Conservation (phyloP, 2,113 vertebrate species). For the Dinomys branickii region DNA sequence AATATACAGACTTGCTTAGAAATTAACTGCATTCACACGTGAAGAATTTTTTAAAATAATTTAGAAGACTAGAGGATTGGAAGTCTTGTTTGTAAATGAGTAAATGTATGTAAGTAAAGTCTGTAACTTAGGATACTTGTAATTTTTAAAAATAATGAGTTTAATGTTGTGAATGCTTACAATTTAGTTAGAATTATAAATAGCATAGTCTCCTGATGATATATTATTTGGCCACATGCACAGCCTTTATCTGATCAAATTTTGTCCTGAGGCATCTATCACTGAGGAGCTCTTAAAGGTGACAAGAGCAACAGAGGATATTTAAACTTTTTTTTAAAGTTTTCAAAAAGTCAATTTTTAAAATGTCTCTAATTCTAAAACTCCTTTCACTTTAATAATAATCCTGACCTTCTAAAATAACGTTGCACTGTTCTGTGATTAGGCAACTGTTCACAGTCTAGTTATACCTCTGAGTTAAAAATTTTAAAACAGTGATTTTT, state of each 20-base stretch:
- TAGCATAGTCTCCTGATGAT: neutral
- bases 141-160: constrained; percentile 60
- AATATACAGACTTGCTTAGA: constrained; percentile 33
- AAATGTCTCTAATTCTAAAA: constrained; percentile 63
- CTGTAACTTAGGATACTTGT: constrained; percentile 59
- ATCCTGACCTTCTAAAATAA: constrained; percentile 74
- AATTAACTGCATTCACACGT: neutral
- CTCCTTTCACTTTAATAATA: constrained; percentile 66
- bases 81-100: constrained; percentile 50
- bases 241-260: neutral
- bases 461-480: constrained; percentile 60
- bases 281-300: neutral
- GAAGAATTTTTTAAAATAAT: neutral
- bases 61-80: constrained; percentile 21
- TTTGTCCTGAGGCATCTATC: neutral
- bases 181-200: constrained; percentile 52
- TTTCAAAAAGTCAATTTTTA: constrained; percentile 58
- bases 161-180: constrained; percentile 49
- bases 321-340: constrained; percentile 45
- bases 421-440: constrained; percentile 54
- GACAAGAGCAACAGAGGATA: neutral
- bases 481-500: neutral
- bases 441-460: constrained; percentile 47
- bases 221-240: constrained; percentile 28
- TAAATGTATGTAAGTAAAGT: constrained; percentile 56